These are phyloP conservation scores for Hypercompe scribonia DNA, from an alignment of 2,888 invertebrate genomes.

Conservation along the genomic window DNA sequence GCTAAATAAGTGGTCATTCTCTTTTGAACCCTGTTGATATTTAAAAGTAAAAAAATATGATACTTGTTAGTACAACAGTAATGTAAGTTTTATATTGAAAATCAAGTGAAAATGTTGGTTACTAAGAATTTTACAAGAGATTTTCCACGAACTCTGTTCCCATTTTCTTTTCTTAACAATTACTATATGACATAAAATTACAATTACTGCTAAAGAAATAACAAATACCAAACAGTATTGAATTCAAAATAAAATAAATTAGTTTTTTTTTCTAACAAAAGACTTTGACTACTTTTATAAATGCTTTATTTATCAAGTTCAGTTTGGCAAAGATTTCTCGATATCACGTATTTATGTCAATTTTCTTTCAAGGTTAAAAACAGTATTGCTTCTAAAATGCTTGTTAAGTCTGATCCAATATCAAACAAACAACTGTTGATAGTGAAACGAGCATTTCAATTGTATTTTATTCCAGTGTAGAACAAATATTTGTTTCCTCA, in stretches of 20 bases:
- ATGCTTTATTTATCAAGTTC: neutral
- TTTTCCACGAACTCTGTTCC: no score
- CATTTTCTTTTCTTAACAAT: no score
- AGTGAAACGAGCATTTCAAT: neutral
- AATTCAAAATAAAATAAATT: neutral
- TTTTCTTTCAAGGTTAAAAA: neutral
- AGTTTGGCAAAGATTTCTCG: neutral
- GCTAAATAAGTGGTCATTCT: no score
- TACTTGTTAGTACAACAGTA: no score
- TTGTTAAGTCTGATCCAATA: neutral
- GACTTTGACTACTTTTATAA: neutral
- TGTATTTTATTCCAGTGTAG: neutral
- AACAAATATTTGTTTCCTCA: neutral
- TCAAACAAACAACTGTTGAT: neutral
- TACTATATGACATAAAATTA: no score
- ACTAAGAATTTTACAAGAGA: no score
- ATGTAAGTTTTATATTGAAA: no score
- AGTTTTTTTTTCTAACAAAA: neutral
- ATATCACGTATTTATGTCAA: neutral
- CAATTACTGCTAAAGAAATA: no score
- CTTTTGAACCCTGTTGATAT: no score
- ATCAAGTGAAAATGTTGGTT: no score
- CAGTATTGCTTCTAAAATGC: neutral
- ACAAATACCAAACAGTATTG: neutral
- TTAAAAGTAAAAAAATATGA: no score